phyloP scores from a whole-genome alignment of 2,797 vertebrate species.

The Jordanella pulchra region DNA sequence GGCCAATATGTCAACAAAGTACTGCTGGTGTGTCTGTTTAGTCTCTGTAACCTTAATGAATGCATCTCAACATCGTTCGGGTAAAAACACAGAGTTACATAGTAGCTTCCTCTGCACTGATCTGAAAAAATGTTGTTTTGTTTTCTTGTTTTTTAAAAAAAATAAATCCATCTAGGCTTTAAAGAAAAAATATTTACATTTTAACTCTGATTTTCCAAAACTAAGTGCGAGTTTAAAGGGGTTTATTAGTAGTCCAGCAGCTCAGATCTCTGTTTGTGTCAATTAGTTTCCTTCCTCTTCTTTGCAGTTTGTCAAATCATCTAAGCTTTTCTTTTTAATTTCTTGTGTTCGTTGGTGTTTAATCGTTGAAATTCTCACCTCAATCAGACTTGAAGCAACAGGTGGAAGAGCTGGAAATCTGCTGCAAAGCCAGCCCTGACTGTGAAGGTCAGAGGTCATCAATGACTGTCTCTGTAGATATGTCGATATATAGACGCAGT shows the following conservation, averaged over 20 bases:
- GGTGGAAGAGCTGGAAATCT: constrained; percentile 8
- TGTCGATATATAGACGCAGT: background rate
- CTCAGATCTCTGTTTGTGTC: too few relatives aligned
- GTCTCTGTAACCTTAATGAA: background rate
- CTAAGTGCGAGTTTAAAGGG: background rate
- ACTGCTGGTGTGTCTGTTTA: background rate
- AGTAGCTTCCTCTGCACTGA: background rate
- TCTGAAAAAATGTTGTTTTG: too few relatives aligned
- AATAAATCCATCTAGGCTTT: background rate
- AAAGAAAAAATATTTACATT: background rate
- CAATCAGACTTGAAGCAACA: constrained; percentile 48
- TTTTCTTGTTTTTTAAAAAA: too few relatives aligned
- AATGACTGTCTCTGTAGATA: background rate
- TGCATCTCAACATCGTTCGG: background rate
- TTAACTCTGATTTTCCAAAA: background rate
- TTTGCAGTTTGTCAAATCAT: background rate
- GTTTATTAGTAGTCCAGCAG: too few relatives aligned
- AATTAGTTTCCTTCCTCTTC: background rate
- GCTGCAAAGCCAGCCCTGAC: constrained; percentile 15
- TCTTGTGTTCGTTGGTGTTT: background rate
- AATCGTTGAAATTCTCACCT: background rate
- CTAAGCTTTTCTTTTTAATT: background rate
- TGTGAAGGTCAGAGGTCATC: constrained; percentile 43
- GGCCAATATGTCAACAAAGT: too few relatives aligned
- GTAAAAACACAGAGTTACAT: background rate